Base-by-base conservation (phyloP, 2,888 invertebrate genomes). In the Xanthorhoe designata region DNA sequence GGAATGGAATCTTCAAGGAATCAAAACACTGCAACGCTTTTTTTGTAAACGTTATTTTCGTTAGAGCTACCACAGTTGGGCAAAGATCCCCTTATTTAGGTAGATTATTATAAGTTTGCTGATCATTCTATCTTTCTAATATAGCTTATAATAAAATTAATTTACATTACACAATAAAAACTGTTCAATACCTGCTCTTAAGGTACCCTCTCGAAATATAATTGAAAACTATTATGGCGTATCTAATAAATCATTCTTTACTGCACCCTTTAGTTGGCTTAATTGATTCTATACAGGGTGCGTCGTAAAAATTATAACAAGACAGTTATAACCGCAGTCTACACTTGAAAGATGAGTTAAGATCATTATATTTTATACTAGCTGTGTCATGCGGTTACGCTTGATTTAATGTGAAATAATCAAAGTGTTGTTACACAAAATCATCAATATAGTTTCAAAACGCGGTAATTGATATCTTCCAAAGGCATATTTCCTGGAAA, bases 211-310 rank as follows among this genome's bases (percentile, higher is more conserved):
- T 86, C 82, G 83, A 86, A 88, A 81, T 82, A 83, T 90, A 90
- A 91, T 91, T 91, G 88, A 88, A 89, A 86, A 82, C 83, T 88
- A 90, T 91, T 90, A 89, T 87, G 78, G 80, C 74, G 61, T 76
- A 53, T 68, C 77, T 75, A 72, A 87, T 91, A 90, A 89, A 92
- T 91, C 91, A 90, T 85, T 77, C 83, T 89, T 87, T 89, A 87
- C 82, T 78, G 80, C 83, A 86, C 85, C 89, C 83, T 87, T 86
- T 79, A 82, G 76, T 78, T 77, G 71, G 64, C 78, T 83, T 88
- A 91, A 91, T 91, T 91, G 91, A 89, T 86, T 88, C 86, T 82
- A 88, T 87, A 79, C 80, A 84, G 79, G 77, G 78, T 80, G 79
- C 77, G 79, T 81, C 79, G 80, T 85, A 86, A 85, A 80, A 84